Evolutionary conservation across 2,113 vertebrate species (phyloP).

Genomic region (Isurus oxyrinchus): DNA sequence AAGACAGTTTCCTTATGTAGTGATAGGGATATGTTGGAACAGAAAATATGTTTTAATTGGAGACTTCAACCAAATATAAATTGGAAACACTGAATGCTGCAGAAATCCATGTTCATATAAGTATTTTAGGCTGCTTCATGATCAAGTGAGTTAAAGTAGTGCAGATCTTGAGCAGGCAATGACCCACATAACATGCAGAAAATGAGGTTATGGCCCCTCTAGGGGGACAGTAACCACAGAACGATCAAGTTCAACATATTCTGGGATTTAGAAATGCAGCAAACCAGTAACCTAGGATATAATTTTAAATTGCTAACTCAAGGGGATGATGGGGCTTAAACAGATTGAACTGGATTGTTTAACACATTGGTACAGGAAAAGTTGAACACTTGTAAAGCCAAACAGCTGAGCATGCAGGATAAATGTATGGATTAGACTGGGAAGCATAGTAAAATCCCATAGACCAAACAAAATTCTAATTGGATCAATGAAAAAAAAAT

Average conservation of each 20-base stretch:
- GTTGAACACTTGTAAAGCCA: not conserved
- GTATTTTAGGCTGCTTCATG: not conserved
- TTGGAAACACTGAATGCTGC: not conserved
- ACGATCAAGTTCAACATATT: not conserved
- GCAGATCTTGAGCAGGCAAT: not conserved
- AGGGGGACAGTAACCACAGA: not conserved
- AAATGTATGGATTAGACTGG: not conserved
- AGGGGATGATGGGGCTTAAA: not conserved
- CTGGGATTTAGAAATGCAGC: not conserved
- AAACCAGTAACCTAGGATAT: not conserved
- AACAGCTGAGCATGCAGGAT: not conserved
- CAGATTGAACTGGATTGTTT: not conserved
- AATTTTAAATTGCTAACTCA: not conserved
- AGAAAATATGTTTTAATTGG: not conserved
- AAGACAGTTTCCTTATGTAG: not conserved
- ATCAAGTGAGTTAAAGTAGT: not conserved
- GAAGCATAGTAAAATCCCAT: not conserved
- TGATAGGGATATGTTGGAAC: not conserved
- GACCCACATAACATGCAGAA: not conserved
- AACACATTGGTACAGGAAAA: not conserved
- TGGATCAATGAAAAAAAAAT: not conserved
- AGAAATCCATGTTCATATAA: not conserved
- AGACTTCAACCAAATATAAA: not conserved
- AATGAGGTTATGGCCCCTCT: not conserved
- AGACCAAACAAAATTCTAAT: not conserved